Percentiles rank a stretch among this genome's conserved stretches.
Conservation (phyloP, 2,113 vertebrate species). For the Sander lucioperca region DNA sequence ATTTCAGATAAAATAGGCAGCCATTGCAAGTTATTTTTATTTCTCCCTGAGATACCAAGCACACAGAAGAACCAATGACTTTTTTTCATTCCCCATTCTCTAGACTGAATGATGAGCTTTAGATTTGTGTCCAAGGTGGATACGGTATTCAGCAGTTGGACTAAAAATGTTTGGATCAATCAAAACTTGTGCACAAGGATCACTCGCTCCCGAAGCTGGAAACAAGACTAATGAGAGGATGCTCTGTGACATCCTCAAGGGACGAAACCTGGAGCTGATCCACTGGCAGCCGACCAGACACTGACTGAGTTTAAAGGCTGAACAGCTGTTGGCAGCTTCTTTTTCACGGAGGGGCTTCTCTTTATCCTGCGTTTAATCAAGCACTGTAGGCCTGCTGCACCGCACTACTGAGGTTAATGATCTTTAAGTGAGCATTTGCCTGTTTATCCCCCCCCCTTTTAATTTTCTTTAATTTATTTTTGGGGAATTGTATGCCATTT, state of each 20-base stretch:
- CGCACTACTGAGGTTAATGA: not conserved
- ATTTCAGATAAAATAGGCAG: not conserved
- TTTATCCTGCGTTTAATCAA: conserved; percentile 29
- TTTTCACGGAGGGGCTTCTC: conserved; percentile 3
- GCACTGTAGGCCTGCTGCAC: not conserved
- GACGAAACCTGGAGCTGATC: conserved; percentile 42
- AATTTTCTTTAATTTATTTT: not conserved
- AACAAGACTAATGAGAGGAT: conserved; percentile 9
- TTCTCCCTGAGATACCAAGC: not conserved
- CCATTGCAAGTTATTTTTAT: not conserved
- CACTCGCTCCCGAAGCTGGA: not conserved
- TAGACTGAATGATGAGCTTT: not conserved
- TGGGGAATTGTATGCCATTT: not conserved
- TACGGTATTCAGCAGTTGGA: not conserved
- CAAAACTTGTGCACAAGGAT: conserved; percentile 17
- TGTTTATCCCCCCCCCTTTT: not conserved
- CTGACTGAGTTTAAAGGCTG: conserved; percentile 28
- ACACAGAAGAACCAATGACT: too few species aligned
- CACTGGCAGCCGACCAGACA: conserved; percentile 5
- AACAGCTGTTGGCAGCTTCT: conserved; percentile 46
- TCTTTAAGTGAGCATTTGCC: not conserved
- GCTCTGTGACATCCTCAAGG: conserved; percentile 11
- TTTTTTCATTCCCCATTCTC: too few species aligned
- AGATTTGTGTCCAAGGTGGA: not conserved
- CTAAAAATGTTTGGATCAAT: conserved; percentile 2